These are phyloP conservation scores for Euplexia lucipara DNA, from an alignment of 2,888 invertebrate genomes.

Conservation along the genomic window DNA sequence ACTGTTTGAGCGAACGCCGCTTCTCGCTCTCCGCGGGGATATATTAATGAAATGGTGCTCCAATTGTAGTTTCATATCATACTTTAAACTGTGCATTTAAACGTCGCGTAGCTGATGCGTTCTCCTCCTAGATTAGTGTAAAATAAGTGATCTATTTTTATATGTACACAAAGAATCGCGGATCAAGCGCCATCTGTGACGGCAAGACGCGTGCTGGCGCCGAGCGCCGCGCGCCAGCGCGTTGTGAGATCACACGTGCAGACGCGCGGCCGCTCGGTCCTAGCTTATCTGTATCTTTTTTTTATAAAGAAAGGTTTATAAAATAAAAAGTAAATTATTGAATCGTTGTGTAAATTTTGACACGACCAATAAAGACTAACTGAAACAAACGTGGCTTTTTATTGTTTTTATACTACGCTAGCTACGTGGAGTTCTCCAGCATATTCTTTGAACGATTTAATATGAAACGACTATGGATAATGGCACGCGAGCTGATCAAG, in stretches of 20 bases:
- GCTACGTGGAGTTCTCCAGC: background rate
- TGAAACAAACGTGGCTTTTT: slow-evolving; percentile 29
- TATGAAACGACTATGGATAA: no score
- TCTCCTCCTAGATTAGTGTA: slow-evolving; percentile 82
- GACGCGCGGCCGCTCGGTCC: slow-evolving; percentile 17
- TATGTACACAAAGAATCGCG: slow-evolving; percentile 73
- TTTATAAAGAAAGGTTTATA: slow-evolving; percentile 71
- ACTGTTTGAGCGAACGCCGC: slow-evolving; percentile 26
- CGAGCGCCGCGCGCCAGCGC: background rate
- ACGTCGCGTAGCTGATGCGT: slow-evolving; percentile 71
- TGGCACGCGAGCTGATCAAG: no score
- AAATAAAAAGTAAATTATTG: slow-evolving; percentile 73
- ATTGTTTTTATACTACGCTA: slow-evolving; percentile 3
- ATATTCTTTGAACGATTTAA: no score
- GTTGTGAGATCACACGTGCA: background rate
- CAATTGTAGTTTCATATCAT: slow-evolving; percentile 89
- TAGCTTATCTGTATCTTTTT: slow-evolving; percentile 57
- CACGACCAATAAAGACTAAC: slow-evolving; percentile 79
- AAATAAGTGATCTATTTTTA: slow-evolving; percentile 86
- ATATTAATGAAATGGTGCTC: slow-evolving; percentile 85
- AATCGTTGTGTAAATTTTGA: slow-evolving; percentile 80
- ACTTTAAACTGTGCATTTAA: slow-evolving; percentile 86
- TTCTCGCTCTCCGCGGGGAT: slow-evolving; percentile 43
- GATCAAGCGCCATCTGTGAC: slow-evolving; percentile 20
- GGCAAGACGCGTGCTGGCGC: no score